phyloP scores from a whole-genome alignment of 2,888 invertebrate genomes.

The Stenodera caucasica region DNA sequence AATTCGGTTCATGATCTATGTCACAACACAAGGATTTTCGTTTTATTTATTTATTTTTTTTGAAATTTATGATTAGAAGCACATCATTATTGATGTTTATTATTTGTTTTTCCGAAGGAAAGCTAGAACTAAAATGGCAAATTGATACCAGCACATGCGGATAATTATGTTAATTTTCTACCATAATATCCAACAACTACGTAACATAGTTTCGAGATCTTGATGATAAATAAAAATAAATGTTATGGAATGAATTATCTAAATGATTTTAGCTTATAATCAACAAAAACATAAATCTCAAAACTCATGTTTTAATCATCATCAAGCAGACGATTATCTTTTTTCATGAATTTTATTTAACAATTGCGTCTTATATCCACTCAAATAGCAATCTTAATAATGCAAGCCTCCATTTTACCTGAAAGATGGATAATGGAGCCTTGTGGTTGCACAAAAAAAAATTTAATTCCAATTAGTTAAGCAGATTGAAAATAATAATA shows the following conservation, averaged over 20 bases:
- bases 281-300: slow-evolving; percentile 18
- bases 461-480: slow-evolving; percentile 60
- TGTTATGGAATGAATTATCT: slow-evolving; percentile 7
- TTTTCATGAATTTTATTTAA: slow-evolving; percentile 35
- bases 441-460: slow-evolving; percentile 71
- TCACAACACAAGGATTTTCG: background rate
- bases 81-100: background rate
- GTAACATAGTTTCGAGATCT: slow-evolving; percentile 45
- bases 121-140: slow-evolving; percentile 48
- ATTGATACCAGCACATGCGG: slow-evolving; percentile 49
- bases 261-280: slow-evolving; percentile 6
- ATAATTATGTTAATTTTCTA: slow-evolving; percentile 32
- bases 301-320: slow-evolving; percentile 28
- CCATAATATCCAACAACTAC: slow-evolving; percentile 42
- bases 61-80: background rate
- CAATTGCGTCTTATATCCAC: slow-evolving; percentile 39
- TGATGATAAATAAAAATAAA: slow-evolving; percentile 14
- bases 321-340: slow-evolving; percentile 40
- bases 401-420: slow-evolving; percentile 75
- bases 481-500: slow-evolving; percentile 25
- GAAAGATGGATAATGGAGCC: slow-evolving; percentile 85
- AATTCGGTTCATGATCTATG: background rate
- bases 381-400: slow-evolving; percentile 54
- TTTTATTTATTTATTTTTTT: background rate
- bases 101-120: slow-evolving; percentile 21